Base-by-base conservation (phyloP, 2,888 invertebrate species). In the Candidula unifasciata region DNA sequence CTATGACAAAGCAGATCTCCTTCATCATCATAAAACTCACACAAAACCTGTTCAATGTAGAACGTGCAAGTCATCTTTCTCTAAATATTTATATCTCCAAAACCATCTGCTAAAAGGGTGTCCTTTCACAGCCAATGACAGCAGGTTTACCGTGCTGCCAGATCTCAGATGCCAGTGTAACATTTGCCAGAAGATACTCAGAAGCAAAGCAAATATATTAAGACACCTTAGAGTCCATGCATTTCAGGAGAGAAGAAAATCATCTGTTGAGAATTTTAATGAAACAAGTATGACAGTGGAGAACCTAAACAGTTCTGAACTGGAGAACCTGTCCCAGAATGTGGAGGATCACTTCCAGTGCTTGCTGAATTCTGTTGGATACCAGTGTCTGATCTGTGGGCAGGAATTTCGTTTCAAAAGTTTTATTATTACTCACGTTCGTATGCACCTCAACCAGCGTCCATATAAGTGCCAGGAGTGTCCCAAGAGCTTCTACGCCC, bases 341-440 rank as follows among this genome's bases (percentile, higher is more conserved):
- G 44, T 76, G 21, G 76, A 80, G 35, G 80, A 84, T 33, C 80
- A 84, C 52, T 80, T 60, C 37, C 80, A 76, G 44, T 18, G 44
- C 2, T 73, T 84, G 35, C 80, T 64, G 3, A 84, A 66, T 76
- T 84, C 78, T 57, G 80, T 84, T 66, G 84, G 84, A 6, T 84
- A 60, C 33, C 71, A 57, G 21, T 84, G 84, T 64, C 21, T 76
- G 10, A 33, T 84, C 0, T 84, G 84, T 57, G 84, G 80, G 3
- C 60, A 80, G 54, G 84, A 84, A 37, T 80, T 84, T 27, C 79
- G 84, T n/a, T 84, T 84, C 35, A 80, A 80, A 30, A 84, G 84
- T 68, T 80, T 68, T 27, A 84, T 84, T 66, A 80, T 80, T 18
- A 84, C 80, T 8, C 84, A 84, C 68, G 76, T 84, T 18, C 60